phyloP scores from a whole-genome alignment of 2,113 vertebrate species.

The Pycnonotus jocosus region DNA sequence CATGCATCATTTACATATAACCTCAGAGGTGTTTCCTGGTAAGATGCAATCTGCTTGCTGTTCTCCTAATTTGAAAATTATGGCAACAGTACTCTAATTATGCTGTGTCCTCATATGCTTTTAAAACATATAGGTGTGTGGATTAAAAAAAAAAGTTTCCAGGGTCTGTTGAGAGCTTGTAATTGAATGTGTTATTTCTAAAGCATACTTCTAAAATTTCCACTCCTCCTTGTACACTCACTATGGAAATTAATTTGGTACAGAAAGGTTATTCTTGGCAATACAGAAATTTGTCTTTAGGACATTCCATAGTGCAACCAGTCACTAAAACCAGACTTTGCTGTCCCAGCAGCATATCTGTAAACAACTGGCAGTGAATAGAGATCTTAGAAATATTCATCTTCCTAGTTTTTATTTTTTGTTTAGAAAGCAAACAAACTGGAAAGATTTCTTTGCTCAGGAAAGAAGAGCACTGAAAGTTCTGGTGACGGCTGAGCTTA shows the following conservation, averaged over 20 bases:
- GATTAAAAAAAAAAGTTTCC: neutral
- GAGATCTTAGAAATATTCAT: constrained; percentile 29
- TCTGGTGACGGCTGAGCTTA: neutral
- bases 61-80: neutral
- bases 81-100: neutral
- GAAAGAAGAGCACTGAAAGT: neutral
- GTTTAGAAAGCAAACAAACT: constrained; percentile 36
- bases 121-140: neutral
- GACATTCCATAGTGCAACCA: constrained; percentile 20
- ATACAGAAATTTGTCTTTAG: neutral
- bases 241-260: constrained; percentile 39
- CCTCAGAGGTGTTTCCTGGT: neutral
- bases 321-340: constrained; percentile 18
- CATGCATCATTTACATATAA: neutral
- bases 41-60: neutral
- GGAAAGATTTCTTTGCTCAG: neutral
- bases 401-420: neutral
- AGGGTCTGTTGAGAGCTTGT: neutral
- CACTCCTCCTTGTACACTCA: neutral
- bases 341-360: neutral
- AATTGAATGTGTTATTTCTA: constrained; percentile 1
- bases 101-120: neutral
- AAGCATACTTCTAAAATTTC: constrained; percentile 41
- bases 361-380: constrained; percentile 46
- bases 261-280: constrained; percentile 64